A percentile compares a stretch with the other conserved stretches of the same genome.
phyloP scores from a whole-genome alignment of 2,797 vertebrate species.

The Channa striata region DNA sequence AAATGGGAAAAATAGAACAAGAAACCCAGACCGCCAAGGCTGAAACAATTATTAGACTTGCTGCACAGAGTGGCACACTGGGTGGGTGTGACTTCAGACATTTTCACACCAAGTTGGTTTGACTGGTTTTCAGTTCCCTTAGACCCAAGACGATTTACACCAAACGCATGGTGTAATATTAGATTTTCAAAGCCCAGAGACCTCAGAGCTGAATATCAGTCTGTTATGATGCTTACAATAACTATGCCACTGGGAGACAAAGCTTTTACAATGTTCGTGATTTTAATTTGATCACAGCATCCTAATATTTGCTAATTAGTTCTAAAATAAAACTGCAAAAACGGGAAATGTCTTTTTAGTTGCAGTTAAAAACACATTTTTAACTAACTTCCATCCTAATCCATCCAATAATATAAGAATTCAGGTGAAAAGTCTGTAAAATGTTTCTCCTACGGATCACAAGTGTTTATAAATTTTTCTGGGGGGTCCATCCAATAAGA shows the following conservation, averaged over 20 bases:
- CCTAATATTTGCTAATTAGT: not conserved
- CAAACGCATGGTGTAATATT: slow-evolving; percentile 9
- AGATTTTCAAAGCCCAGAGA: not conserved
- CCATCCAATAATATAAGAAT: not conserved
- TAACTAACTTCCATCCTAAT: not conserved
- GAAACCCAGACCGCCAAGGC: slow-evolving; percentile 35
- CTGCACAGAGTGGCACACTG: slow-evolving; percentile 14
- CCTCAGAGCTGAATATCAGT: not conserved
- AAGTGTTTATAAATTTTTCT: not conserved
- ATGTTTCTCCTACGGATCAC: not conserved
- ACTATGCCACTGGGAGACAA: too few relatives aligned
- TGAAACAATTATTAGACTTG: slow-evolving; percentile 55
- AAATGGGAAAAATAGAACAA: slow-evolving; percentile 20
- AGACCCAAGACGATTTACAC: slow-evolving; percentile 11
- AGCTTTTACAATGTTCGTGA: too few relatives aligned
- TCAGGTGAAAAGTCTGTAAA: not conserved
- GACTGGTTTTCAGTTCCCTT: slow-evolving; percentile 5
- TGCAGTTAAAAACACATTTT: not conserved
- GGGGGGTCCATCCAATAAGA: not conserved
- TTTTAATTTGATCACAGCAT: not conserved
- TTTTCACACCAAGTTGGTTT: slow-evolving; percentile 32
- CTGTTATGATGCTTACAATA: not conserved
- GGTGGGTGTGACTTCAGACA: slow-evolving; percentile 38
- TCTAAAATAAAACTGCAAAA: not conserved
- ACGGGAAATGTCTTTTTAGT: not conserved